These are phyloP conservation scores for Cordilura impudica DNA, from an alignment of 2,888 invertebrate species.

Conservation along the genomic window DNA sequence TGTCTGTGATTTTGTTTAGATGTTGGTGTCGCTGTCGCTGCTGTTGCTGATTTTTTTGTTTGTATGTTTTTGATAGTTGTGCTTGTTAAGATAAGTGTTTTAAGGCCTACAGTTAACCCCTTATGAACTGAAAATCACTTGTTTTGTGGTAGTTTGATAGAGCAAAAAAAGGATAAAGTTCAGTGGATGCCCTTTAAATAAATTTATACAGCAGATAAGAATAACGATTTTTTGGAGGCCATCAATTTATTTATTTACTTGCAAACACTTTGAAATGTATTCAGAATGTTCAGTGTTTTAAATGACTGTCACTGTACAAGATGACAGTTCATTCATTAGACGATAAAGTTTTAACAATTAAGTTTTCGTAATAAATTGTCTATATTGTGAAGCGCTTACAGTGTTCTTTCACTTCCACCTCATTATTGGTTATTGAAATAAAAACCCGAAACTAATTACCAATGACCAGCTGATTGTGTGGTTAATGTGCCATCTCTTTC, in stretches of 20 bases:
- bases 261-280: too few relatives aligned
- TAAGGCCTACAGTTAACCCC: constrained; percentile 44
- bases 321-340: too few relatives aligned
- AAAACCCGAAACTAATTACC: too few relatives aligned
- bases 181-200: neutral
- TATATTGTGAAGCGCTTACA: too few relatives aligned
- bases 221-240: neutral
- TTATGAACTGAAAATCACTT: constrained; percentile 61
- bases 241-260: neutral
- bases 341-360: too few relatives aligned
- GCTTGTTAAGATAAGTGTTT: constrained; percentile 42
- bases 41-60: neutral
- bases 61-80: constrained; percentile 35
- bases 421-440: too few relatives aligned
- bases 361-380: too few relatives aligned
- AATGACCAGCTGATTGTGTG: too few relatives aligned
- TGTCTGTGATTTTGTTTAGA: constrained; percentile 7
- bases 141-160: constrained; percentile 30
- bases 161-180: constrained; percentile 22
- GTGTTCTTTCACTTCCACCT: too few relatives aligned
- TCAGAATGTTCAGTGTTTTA: too few relatives aligned
- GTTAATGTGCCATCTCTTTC: too few relatives aligned
- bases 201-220: constrained; percentile 15
- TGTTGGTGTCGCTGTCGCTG: neutral
- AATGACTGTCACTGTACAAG: too few relatives aligned